phyloP scores from a whole-genome alignment of 2,113 vertebrate species.

The Sminthopsis crassicaudata region DNA sequence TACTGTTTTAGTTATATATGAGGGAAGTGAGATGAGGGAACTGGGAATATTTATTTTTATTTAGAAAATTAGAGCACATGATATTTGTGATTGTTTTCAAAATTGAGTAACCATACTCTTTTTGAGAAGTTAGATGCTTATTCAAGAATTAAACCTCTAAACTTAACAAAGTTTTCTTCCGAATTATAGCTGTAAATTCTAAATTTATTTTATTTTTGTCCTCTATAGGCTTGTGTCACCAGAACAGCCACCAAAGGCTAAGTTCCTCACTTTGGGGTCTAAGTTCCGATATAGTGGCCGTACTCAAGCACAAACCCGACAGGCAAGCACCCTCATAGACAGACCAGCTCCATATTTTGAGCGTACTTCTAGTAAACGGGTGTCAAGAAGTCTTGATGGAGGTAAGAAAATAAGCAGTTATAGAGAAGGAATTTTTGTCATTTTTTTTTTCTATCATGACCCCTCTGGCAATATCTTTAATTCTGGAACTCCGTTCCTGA shows the following conservation, averaged over 20 bases:
- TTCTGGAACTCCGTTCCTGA: background rate
- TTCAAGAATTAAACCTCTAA: background rate
- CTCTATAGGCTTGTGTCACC: constrained; percentile 86
- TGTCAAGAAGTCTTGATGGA: constrained; percentile 91
- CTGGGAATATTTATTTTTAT: background rate
- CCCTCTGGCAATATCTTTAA: background rate
- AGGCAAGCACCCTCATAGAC: constrained; percentile 91
- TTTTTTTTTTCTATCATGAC: background rate
- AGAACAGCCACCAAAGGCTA: constrained; percentile 90
- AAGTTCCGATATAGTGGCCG: constrained; percentile 93
- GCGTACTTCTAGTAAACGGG: constrained; percentile 89
- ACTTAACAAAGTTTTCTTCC: background rate
- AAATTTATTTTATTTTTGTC: background rate
- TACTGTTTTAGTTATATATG: background rate
- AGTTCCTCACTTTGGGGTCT: constrained; percentile 91
- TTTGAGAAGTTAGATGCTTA: constrained; percentile 31
- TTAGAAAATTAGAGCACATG: constrained; percentile 13
- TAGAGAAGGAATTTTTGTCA: background rate
- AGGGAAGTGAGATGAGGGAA: background rate
- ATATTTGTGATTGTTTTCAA: constrained; percentile 31
- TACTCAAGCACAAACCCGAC: constrained; percentile 90
- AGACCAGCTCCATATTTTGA: constrained; percentile 89
- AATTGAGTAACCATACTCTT: constrained; percentile 15
- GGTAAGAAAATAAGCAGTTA: constrained; percentile 74
- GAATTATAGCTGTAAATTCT: constrained; percentile 13